Percentiles rank a stretch among this genome's conserved stretches.
These are phyloP conservation scores for Neria commutata DNA, from an alignment of 2,888 invertebrate species.

Conservation along the genomic window DNA sequence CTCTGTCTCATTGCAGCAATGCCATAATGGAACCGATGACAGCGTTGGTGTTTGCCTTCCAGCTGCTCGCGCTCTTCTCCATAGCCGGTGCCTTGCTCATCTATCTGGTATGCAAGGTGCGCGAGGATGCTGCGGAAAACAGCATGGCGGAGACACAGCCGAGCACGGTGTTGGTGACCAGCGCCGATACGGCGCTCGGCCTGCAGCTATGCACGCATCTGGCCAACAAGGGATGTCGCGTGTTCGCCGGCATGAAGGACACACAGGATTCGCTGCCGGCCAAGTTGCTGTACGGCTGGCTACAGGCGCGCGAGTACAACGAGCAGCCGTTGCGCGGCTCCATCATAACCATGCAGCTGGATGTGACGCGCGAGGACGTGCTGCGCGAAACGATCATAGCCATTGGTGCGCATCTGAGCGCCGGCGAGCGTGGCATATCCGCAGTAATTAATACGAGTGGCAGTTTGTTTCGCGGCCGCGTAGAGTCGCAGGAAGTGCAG, in stretches of 20 bases:
- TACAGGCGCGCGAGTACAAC: slow-evolving; percentile 67
- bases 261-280: slow-evolving; percentile 67
- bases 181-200: slow-evolving; percentile 80
- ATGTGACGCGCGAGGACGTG: slow-evolving; percentile 81
- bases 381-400: slow-evolving; percentile 79
- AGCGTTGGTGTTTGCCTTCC: slow-evolving; percentile 79
- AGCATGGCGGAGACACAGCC: slow-evolving; percentile 59
- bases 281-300: slow-evolving; percentile 68
- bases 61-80: slow-evolving; percentile 79
- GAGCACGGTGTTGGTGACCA: slow-evolving; percentile 78
- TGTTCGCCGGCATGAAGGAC: slow-evolving; percentile 75
- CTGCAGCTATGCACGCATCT: slow-evolving; percentile 77
- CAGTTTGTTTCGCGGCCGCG: slow-evolving; percentile 72
- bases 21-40: slow-evolving; percentile 79
- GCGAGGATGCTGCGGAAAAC: slow-evolving; percentile 65
- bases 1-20: slow-evolving; percentile 46
- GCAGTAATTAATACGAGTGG: slow-evolving; percentile 86
- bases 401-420: slow-evolving; percentile 79
- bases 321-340: slow-evolving; percentile 62
- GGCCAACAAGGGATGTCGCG: slow-evolving; percentile 75
- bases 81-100: slow-evolving; percentile 82
- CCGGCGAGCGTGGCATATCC: slow-evolving; percentile 80
- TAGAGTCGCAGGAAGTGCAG: slow-evolving; percentile 69
- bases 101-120: slow-evolving; percentile 78
- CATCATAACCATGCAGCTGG: slow-evolving; percentile 75